Evolutionary conservation across 2,888 invertebrate genomes (phyloP).

Genomic region (Tipula confusa): DNA sequence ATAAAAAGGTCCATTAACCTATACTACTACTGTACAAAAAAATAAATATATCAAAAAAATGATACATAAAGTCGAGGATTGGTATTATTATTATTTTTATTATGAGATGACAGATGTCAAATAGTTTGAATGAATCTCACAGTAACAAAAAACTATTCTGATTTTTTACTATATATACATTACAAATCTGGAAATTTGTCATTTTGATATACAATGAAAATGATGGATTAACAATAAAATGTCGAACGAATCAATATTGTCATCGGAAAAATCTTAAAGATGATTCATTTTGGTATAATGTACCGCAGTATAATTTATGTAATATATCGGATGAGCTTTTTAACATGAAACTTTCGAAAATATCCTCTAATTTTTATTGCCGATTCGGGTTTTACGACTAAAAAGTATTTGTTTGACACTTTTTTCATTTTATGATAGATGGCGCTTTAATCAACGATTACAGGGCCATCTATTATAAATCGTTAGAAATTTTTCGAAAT

Average conservation of each 20-base stretch:
- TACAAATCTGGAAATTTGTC: neutral
- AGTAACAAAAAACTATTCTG: neutral
- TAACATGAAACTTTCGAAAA: no score
- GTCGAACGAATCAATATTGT: neutral
- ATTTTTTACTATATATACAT: neutral
- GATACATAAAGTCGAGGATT: neutral
- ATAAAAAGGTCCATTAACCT: neutral
- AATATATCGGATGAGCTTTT: no score
- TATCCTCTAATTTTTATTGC: no score
- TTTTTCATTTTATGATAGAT: no score
- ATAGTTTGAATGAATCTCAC: neutral
- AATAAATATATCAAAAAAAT: no score
- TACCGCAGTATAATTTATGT: neutral
- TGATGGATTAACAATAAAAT: conserved; percentile 20
- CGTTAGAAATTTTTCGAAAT: no score
- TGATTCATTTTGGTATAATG: neutral
- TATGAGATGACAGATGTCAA: conserved; percentile 8
- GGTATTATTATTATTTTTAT: neutral
- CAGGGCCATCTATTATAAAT: no score
- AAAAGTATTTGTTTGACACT: no score
- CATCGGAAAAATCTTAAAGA: neutral
- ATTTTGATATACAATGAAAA: neutral
- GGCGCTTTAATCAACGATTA: no score
- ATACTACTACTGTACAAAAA: neutral
- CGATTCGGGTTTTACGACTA: no score